Base-by-base conservation (phyloP, 2,888 invertebrate species). In the Adela reaumurella region DNA sequence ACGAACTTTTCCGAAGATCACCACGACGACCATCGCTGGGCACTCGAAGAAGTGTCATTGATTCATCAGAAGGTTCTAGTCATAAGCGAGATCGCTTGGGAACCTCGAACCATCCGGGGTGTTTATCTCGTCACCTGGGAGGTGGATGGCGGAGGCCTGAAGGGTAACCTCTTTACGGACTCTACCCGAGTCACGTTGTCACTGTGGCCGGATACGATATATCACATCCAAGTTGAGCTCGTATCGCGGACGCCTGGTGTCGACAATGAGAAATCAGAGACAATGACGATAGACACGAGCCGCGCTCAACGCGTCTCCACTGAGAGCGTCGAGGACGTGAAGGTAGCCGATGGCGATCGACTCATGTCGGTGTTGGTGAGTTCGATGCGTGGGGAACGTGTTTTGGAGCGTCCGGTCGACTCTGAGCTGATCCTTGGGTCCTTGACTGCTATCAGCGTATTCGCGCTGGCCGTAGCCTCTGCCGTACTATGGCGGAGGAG, bases 71-170 rank as follows among this genome's bases (percentile, higher is more conserved):
- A 87, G 68, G 87, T 86, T 53, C 64, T 85, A 41, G 84, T 85
- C 42, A 88, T 88, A 55, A 87, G 87, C 43, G 87, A 88, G 71
- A 86, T 88, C 56, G 85, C 86, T 46, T 88, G 88, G 88, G 86
- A 87, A 58, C 83, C 86, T 10, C 83, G 84, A 68, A 81, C 83
- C 62, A 79, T 73, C 49, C 81, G 82, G 48, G 85, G 84, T 19
- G 86, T 90, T 51, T 90, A 90, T 70, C 79, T 90, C 61, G 89
- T 91, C 48, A 90, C 90, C 53, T 91, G 90, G 90, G 90, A 91
- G 81, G 87, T 90, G 49, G 88, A 87, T 61, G 90, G 90, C 51
- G 90, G 90, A 57, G 90, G 90, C 54, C 76, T 91, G 52, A 89
- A 88, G 71, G 90, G 90, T 55, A 90, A 90, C 70, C 79, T 90